These are phyloP conservation scores for Lepisosteus oculatus DNA, from an alignment of 2,113 vertebrate species.

Conservation along the genomic window DNA sequence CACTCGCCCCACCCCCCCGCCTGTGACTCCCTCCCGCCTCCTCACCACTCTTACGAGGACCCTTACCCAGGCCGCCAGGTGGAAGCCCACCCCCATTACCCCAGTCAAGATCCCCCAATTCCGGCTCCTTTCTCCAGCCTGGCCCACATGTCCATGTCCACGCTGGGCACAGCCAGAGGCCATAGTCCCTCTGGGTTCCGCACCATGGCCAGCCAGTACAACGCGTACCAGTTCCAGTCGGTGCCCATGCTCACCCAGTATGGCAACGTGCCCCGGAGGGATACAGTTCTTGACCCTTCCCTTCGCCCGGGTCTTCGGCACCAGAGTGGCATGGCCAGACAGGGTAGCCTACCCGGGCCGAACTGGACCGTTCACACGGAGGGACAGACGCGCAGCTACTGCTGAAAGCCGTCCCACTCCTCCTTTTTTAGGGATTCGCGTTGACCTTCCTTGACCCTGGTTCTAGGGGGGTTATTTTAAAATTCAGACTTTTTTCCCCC, in stretches of 20 bases:
- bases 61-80: constrained; percentile 28
- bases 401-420: constrained; percentile 41
- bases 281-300: constrained; percentile 40
- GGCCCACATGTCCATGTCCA: constrained; percentile 34
- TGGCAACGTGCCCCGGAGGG: constrained; percentile 59
- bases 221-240: constrained; percentile 33
- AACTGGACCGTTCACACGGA: constrained; percentile 71
- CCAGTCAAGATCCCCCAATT: constrained; percentile 20
- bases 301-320: constrained; percentile 42
- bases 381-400: constrained; percentile 74
- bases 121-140: constrained; percentile 21
- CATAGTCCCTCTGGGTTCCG: constrained; percentile 20
- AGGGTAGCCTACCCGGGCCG: constrained; percentile 59
- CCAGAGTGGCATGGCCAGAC: constrained; percentile 39
- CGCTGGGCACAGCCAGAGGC: constrained; percentile 31
- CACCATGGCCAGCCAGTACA: constrained; percentile 23
- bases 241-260: constrained; percentile 49
- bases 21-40: constrained; percentile 37
- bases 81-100: constrained; percentile 17
- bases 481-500: no score
- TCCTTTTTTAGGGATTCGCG: not conserved
- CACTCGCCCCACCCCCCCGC: constrained; percentile 14
- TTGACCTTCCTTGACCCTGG: no score
- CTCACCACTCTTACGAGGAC: constrained; percentile 33
- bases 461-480: no score